phyloP scores from a whole-genome alignment of 2,113 vertebrate genomes.

The Andinoacara biseriatus region DNA sequence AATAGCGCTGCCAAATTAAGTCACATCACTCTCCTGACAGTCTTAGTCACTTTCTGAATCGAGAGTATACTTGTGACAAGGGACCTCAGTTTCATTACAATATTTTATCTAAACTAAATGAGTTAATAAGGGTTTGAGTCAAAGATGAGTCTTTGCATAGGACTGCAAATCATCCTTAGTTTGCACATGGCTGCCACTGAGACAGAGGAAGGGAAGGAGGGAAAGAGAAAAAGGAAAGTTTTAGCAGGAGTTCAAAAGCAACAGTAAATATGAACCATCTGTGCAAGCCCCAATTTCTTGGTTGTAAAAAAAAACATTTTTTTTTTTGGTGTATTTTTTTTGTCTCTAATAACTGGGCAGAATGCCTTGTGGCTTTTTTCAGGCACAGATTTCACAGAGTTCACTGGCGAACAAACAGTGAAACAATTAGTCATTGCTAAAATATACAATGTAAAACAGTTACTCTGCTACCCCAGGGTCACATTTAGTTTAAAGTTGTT shows the following conservation, averaged over 20 bases:
- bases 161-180: constrained; percentile 49
- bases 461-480: constrained; percentile 35
- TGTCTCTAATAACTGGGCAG: constrained; percentile 63
- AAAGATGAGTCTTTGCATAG: neutral
- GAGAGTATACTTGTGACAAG: neutral
- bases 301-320: neutral
- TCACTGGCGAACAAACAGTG: constrained; percentile 53
- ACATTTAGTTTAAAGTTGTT: constrained; percentile 29
- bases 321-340: constrained; percentile 70
- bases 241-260: constrained; percentile 64
- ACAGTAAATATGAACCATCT: constrained; percentile 73
- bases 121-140: neutral
- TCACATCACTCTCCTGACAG: neutral
- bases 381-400: constrained; percentile 31
- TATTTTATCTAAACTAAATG: neutral
- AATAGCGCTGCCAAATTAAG: neutral
- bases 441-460: constrained; percentile 39
- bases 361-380: constrained; percentile 45
- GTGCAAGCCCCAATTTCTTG: constrained; percentile 45
- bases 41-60: neutral
- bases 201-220: constrained; percentile 20
- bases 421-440: constrained; percentile 51
- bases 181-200: constrained; percentile 40
- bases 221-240: constrained; percentile 25
- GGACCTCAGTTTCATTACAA: neutral